Evolutionary conservation across 2,797 vertebrate species (phyloP), one percentile per base, ranked within the genome.

Genomic region (Serranus cabrilla): DNA sequence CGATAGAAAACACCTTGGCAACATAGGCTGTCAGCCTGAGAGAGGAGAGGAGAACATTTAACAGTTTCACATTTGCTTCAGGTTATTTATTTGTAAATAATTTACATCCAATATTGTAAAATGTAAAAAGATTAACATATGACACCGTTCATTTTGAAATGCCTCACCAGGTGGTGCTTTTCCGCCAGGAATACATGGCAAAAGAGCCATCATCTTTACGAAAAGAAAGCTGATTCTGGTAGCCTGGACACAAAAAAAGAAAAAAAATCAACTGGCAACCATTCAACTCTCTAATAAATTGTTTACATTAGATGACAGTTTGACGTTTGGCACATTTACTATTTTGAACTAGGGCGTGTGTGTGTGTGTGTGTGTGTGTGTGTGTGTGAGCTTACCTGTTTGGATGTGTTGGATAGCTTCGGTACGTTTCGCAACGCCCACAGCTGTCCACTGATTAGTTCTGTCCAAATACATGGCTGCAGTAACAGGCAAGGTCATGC

Each of bases 11-110:
- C 71, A 98, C 95, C 87, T 97, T 98, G 50, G 90, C 88, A 46
- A 98, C 96, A 0, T 96, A 98, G 2, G 97, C 96, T 0, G 97
- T 98, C 82, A 98, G 23, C 97, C 97, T 98, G 74, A 2, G 14
- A 43, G 58, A 64, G 16, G 51, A 23, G 11, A 60, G 13, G 1
- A 62, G 2, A 49, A 0, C 1, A 31, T 12, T 9, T 8, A 34
- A 8, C 7, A 34, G 8, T 34, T 69, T 7, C 7, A 34, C 5
- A 11, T 18, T 65, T 10, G 12, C 5, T 46, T 0, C 47, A 34
- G 8, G 13, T 25, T 25, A 58, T 56, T 52, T 34, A 56, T 18
- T 21, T 64, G 11, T 17, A 18, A 5, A 23, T 55, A 3, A 5
- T 8, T 62, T 27, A 73, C 11, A 57, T 16, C 0, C 16, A 34